These are phyloP conservation scores for Chelonus insularis DNA, from an alignment of 1,140 invertebrate species.

Conservation along the genomic window DNA sequence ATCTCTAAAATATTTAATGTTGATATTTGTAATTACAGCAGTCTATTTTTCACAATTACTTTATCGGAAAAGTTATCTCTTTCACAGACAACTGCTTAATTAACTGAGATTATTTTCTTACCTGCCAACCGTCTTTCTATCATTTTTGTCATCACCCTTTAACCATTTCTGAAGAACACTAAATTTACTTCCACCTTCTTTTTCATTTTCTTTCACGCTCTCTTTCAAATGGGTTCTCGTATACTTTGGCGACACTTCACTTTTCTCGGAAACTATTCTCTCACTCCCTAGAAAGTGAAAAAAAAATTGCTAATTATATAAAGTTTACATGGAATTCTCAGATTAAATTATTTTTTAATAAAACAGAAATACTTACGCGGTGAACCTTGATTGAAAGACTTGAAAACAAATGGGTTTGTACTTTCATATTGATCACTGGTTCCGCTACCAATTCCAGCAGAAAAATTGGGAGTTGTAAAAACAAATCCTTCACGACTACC, in stretches of 20 bases:
- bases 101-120: conserved; percentile 32
- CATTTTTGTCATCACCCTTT: conserved; percentile 64
- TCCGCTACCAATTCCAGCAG: conserved; percentile 32
- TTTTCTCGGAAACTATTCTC: conserved; percentile 40
- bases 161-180: conserved; percentile 74
- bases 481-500: conserved; percentile 52
- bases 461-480: conserved; percentile 47
- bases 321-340: no score
- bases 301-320: neutral
- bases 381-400: conserved; percentile 47
- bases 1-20: conserved; percentile 46
- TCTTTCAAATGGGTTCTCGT: conserved; percentile 50
- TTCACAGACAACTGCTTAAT: neutral
- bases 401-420: conserved; percentile 67
- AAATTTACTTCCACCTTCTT: conserved; percentile 63
- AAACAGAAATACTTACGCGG: conserved; percentile 28
- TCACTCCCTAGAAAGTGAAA: conserved; percentile 39
- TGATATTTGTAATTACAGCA: neutral
- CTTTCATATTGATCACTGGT: conserved; percentile 41
- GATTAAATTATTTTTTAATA: no score
- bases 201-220: conserved; percentile 46
- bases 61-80: neutral
- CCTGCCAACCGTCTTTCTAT: conserved; percentile 57
- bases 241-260: conserved; percentile 42
- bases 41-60: no score